A percentile compares a stretch with the other conserved stretches of the same genome.
phyloP scores from a whole-genome alignment of 2,888 invertebrate species.

The Belgica antarctica region DNA sequence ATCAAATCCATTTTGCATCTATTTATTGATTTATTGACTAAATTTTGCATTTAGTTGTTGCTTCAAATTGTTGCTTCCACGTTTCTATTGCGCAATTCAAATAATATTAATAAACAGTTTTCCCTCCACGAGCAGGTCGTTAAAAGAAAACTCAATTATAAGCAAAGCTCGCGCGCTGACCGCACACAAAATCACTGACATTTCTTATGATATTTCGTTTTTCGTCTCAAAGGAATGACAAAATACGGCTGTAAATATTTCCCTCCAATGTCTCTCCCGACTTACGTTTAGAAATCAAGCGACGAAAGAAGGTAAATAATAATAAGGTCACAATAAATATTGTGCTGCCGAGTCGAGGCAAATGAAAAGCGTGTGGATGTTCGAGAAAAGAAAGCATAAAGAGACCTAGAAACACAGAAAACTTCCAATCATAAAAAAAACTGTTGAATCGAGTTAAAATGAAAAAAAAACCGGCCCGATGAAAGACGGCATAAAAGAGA shows the following conservation, averaged over 20 bases:
- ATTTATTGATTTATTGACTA: no score
- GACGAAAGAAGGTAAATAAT: background rate
- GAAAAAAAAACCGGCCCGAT: slow-evolving; percentile 34
- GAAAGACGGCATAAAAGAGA: slow-evolving; percentile 19
- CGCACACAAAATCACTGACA: slow-evolving; percentile 12
- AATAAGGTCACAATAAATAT: slow-evolving; percentile 25
- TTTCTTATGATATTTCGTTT: slow-evolving; percentile 18
- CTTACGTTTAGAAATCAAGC: background rate
- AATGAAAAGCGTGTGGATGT: background rate
- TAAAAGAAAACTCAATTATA: slow-evolving; percentile 30
- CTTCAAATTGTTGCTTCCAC: no score
- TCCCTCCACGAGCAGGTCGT: slow-evolving; percentile 35
- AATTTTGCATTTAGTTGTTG: no score
- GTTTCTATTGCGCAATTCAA: slow-evolving; percentile 35
- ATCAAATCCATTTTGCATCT: no score
- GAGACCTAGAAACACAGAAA: slow-evolving; percentile 44
- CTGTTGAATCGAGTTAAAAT: background rate
- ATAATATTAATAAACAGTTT: slow-evolving; percentile 37
- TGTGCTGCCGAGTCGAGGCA: background rate
- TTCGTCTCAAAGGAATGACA: background rate
- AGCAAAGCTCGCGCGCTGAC: background rate
- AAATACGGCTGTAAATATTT: slow-evolving; percentile 26
- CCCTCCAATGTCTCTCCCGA: background rate
- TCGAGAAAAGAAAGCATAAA: slow-evolving; percentile 42
- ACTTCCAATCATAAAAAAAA: slow-evolving; percentile 5